Base-by-base conservation (phyloP, 2,888 invertebrate genomes). In the Campopleginae sp. region DNA sequence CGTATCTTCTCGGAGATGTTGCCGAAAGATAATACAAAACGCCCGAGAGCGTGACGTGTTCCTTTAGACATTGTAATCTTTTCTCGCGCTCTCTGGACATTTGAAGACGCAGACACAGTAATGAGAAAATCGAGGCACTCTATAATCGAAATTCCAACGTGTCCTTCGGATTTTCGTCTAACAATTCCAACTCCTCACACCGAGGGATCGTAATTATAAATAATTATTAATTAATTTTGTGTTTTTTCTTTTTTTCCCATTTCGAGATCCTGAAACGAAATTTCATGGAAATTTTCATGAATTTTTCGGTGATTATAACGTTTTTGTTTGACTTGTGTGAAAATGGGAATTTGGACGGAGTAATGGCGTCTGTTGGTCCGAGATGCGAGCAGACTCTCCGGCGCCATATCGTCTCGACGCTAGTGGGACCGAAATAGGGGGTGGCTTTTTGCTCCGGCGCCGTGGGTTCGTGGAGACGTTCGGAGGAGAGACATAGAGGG, bases 351-450 rank as follows among this genome's bases (percentile, higher is more conserved):
- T 38, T 23, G 65, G 58, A 61, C 66, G 74, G 68, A 72, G 61
- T 14, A 83, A 83, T 83, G 82, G 82, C 79, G 78, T 75, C 82
- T 71, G 38, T 42, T 2, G 48, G 12, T 8, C 10, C n/a, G 54
- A 65, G 54, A 23, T 65, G 77, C 66, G 84, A 72, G 48, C 66
- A 44, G 82, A 81, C 79, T 65, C 46, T 44, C 33, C 71, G 85
- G 82, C 85, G 85, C 79, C 85, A 82, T 80, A 17, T 81, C 85
- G 78, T 85, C 68, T 79, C 74, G 81, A 84, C 65, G 68, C 76
- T 48, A 31, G 42, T 48, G 48, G 65, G 75, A 51, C 71, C 46
- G 65, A 61, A 23, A 61, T 54, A 70, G 78, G 82, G 85, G 85
- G 85, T 82, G 85, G 82, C 75, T 71, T 48, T 79, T 63, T 38